phyloP scores from a whole-genome alignment of 2,113 vertebrate genomes.

The Cynocephalus volans region DNA sequence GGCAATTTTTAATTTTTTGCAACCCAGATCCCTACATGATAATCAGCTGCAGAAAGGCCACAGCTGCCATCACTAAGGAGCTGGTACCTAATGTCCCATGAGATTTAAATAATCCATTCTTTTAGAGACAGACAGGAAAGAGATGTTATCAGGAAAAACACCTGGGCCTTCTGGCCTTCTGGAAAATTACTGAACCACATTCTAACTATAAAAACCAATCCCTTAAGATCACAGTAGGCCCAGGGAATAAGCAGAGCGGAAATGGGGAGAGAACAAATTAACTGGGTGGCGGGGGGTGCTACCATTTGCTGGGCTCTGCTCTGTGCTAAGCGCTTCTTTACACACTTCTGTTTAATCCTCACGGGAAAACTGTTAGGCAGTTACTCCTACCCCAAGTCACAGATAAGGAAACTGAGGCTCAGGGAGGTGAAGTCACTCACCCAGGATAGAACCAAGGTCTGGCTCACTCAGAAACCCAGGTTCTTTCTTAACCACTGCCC shows the following conservation, averaged over 20 bases:
- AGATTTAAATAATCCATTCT: conserved; percentile 54
- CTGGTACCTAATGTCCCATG: not conserved
- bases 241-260: not conserved
- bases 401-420: not conserved
- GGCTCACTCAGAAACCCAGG: not conserved
- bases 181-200: conserved; percentile 65
- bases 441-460: not conserved
- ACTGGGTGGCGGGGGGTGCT: too few species aligned
- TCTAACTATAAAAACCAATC: conserved; percentile 64
- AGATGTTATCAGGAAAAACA: not conserved
- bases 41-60: not conserved
- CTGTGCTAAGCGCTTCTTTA: rapidly evolving
- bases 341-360: not conserved
- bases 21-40: not conserved
- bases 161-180: not conserved
- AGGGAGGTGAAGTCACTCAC: not conserved
- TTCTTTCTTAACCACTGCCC: not conserved
- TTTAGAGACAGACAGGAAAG: not conserved
- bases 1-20: not conserved
- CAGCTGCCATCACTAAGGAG: not conserved
- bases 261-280: not conserved
- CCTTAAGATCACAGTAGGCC: not conserved
- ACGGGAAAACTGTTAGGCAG: not conserved
- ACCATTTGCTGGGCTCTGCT: not conserved
- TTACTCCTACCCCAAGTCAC: not conserved